These are phyloP conservation scores for Sapayoa aenigma DNA, from an alignment of 2,113 vertebrate species.

Conservation along the genomic window DNA sequence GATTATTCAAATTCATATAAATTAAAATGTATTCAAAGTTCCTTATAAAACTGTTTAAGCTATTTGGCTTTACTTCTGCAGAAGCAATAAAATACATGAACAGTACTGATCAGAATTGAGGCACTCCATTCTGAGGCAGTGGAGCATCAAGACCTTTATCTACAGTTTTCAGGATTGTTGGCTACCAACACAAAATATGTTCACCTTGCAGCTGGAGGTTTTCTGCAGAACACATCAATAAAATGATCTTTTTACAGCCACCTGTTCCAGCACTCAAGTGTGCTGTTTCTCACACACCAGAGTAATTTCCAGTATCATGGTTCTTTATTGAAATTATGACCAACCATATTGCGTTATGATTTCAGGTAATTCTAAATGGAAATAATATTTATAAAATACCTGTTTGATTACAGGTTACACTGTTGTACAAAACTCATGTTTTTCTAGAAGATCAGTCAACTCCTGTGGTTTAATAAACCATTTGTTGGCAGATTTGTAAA, in stretches of 20 bases:
- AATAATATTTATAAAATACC: slow-evolving; percentile 1
- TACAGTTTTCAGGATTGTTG: neutral
- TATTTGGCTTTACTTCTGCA: neutral
- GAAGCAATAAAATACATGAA: neutral
- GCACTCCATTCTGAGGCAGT: neutral
- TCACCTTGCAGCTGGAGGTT: neutral
- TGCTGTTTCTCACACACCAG: neutral
- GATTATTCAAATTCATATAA: neutral
- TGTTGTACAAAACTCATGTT: neutral
- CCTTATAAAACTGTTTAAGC: neutral
- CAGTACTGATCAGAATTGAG: neutral
- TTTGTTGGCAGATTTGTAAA: slow-evolving; percentile 8
- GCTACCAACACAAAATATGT: neutral
- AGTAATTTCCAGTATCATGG: neutral
- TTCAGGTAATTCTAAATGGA: neutral
- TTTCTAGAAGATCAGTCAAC: neutral
- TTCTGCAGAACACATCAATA: slow-evolving; percentile 1
- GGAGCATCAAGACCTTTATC: neutral
- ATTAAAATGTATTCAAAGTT: neutral
- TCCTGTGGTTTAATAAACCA: neutral
- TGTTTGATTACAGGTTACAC: neutral
- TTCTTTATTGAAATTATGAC: neutral
- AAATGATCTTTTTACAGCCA: neutral
- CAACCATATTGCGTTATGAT: neutral
- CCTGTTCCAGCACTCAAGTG: neutral